Conservation (phyloP, 2,888 invertebrate species). For the Maniola hyperantus region DNA sequence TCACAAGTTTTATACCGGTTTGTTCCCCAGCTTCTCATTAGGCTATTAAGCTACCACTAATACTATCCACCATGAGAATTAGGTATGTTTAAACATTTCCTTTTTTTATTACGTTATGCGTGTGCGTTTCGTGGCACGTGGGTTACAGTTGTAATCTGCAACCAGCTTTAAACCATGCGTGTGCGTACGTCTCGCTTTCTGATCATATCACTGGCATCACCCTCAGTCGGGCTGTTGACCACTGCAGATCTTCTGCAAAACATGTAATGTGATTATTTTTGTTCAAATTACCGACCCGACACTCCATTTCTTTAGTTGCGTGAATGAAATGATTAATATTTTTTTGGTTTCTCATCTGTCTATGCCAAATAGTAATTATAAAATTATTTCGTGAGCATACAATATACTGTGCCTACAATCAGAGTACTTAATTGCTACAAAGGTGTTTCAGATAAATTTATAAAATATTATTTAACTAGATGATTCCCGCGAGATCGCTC, state of each 20-base stretch:
- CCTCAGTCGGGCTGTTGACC: conserved; percentile 23
- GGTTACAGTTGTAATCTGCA: background rate
- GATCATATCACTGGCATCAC: conserved; percentile 41
- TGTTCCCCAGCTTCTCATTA: too few species aligned
- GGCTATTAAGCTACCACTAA: too few species aligned
- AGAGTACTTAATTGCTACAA: too few species aligned
- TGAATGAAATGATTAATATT: conserved; percentile 13
- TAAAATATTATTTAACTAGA: too few species aligned
- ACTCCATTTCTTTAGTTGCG: conserved; percentile 8
- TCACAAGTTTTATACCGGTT: too few species aligned
- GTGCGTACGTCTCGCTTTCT: conserved; percentile 68
- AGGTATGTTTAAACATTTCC: too few species aligned
- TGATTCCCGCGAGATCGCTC: too few species aligned
- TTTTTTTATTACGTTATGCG: too few species aligned
- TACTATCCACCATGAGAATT: too few species aligned
- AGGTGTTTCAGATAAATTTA: too few species aligned
- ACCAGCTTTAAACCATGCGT: conserved; percentile 27
- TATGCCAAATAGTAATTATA: conserved; percentile 9
- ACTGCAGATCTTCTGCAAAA: conserved; percentile 27
- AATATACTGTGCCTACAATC: background rate
- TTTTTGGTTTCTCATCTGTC: conserved; percentile 8
- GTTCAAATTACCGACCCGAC: conserved; percentile 10
- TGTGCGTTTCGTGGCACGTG: background rate
- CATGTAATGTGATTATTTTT: conserved; percentile 19
- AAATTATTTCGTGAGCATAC: background rate